Evolutionary conservation across 2,888 invertebrate genomes (phyloP), one percentile per base, ranked within the genome.

Genomic region (Pimpla rufipes): DNA sequence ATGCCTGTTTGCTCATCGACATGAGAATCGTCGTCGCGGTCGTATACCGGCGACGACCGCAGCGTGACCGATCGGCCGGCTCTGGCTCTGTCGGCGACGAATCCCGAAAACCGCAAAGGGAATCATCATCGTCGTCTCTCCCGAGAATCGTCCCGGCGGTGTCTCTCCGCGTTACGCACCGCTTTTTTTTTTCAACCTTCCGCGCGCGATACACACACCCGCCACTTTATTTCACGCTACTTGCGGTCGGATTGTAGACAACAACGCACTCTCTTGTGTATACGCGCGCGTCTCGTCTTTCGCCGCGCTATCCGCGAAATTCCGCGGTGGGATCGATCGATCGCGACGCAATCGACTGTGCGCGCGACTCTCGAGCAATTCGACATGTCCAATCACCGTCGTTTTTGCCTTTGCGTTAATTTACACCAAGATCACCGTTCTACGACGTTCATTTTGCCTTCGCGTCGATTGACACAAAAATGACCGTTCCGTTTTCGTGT

Each of bases 1-100:
- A 78, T 71, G 70, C 78, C 70, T 55, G 70, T 64, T 78, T 70
- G 70, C 23, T 78, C 78, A 78, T 78, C 59, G 70, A 78, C 29
- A 29, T 52, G 62, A 62, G 70, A 50, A 64, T 77, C 67, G 62
- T 62, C 62, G 62, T 62, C 62, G 62, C 62, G 37, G 18, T 62
- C n/a, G 35, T 37, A 62, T 37, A 37, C 62, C 62, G 62, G 37
- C 62, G 37, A 37, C 18, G 62, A 62, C 57, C 35, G 68, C 42
- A 77, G 13, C 29, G 29, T 21, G 66, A 57, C 40, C 35, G 74
- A 74, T 62, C 47, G 13, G 47, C 42, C 16, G 6, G 21, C 11
- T 55, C 29, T 35, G 45, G 18, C 23, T 45, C 23, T 18, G 10
- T 59, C 35, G 23, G 47, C 77, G 77, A 77, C 67, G 77, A 68